A percentile compares a stretch with the other conserved stretches of the same genome.
These are phyloP conservation scores for Anastrepha obliqua DNA, from an alignment of 1,140 invertebrate species.

Conservation along the genomic window DNA sequence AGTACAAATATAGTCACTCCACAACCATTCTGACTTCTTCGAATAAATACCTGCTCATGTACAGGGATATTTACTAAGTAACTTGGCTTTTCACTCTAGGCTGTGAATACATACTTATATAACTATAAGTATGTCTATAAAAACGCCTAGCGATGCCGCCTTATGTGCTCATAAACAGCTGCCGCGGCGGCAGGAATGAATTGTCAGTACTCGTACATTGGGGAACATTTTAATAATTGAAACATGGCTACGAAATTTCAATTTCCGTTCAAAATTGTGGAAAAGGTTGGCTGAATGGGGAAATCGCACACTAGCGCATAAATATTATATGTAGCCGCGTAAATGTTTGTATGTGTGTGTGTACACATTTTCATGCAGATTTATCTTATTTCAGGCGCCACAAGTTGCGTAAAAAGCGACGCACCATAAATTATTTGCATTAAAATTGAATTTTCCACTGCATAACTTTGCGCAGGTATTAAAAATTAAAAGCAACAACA, in stretches of 20 bases:
- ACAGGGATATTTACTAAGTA: too few relatives aligned
- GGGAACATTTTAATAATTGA: not conserved
- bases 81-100: too few relatives aligned
- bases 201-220: not conserved
- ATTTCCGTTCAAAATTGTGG: not conserved
- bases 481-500: not conserved
- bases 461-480: not conserved
- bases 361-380: too few relatives aligned
- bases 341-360: not conserved
- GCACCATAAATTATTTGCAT: not conserved
- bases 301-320: not conserved
- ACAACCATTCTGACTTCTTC: too few relatives aligned
- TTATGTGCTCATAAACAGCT: not conserved
- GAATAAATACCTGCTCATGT: too few relatives aligned
- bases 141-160: not conserved
- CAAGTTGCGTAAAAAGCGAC: not conserved
- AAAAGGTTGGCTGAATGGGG: not conserved
- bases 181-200: not conserved
- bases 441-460: slow-evolving; percentile 13
- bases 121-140: not conserved
- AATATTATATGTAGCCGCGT: not conserved
- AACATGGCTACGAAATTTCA: slow-evolving; percentile 14
- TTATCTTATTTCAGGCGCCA: not conserved
- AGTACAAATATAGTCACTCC: too few relatives aligned
- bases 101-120: too few relatives aligned